Conservation (phyloP, 2,797 vertebrate species). For the Acridotheres tristis region DNA sequence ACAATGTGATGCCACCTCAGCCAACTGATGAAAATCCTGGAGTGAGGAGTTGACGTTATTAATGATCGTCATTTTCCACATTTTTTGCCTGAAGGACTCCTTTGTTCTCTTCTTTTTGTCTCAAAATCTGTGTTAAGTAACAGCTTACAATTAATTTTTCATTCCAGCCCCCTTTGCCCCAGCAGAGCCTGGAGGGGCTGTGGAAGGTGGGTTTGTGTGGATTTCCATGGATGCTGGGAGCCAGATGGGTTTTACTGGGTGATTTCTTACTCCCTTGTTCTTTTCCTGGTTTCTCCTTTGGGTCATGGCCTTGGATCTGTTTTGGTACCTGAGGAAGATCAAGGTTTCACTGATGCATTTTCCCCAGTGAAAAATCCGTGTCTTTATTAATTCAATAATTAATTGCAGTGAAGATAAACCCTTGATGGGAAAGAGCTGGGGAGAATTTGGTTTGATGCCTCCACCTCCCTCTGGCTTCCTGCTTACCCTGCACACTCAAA, state of each 20-base stretch:
- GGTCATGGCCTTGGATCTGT: fast-evolving
- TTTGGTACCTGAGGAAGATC: neutral
- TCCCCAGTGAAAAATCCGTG: neutral
- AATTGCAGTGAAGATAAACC: neutral
- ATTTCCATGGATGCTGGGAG: neutral
- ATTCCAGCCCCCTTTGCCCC: neutral
- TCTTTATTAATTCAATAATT: neutral
- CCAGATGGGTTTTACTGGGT: neutral
- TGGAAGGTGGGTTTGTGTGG: neutral
- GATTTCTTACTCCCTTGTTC: neutral
- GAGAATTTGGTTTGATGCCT: neutral
- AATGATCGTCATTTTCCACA: neutral
- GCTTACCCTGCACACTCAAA: neutral
- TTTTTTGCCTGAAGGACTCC: constrained; percentile 35
- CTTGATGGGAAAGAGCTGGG: neutral
- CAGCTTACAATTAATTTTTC: neutral
- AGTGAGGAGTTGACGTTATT: neutral
- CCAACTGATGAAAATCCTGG: constrained; percentile 1
- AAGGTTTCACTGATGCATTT: neutral
- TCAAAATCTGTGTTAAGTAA: constrained; percentile 19
- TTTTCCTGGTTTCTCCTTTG: neutral
- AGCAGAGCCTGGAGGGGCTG: neutral
- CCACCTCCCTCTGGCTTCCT: neutral
- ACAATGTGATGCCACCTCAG: neutral
- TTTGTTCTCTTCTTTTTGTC: constrained; percentile 58